Percentiles rank a stretch among this genome's conserved stretches.
phyloP scores from a whole-genome alignment of 2,797 vertebrate genomes.

The Hybognathus amarus region DNA sequence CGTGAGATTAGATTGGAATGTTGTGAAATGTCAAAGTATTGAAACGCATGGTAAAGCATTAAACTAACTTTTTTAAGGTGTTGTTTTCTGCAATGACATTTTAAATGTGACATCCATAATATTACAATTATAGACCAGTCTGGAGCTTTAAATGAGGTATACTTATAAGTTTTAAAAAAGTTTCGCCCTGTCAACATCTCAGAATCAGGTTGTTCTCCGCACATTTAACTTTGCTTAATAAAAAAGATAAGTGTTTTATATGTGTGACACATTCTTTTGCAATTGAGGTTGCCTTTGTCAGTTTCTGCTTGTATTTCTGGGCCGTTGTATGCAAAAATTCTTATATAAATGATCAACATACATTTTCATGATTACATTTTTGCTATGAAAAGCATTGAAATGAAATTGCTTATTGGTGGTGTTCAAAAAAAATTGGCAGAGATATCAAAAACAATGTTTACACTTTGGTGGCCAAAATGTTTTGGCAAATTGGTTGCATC shows the following conservation, averaged over 20 bases:
- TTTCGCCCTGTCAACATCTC: not conserved
- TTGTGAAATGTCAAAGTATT: not conserved
- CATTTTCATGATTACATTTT: not conserved
- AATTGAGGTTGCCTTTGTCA: not conserved
- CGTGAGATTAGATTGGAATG: not conserved
- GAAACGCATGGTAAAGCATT: not conserved
- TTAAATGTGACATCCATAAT: not conserved
- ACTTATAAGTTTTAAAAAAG: not conserved
- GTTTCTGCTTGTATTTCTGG: slow-evolving; percentile 4
- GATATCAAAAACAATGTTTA: not conserved
- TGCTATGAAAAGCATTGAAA: not conserved
- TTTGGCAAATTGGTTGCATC: slow-evolving; percentile 4
- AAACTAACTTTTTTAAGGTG: not conserved
- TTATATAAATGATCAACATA: not conserved
- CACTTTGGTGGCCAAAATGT: not conserved
- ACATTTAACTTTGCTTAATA: not conserved
- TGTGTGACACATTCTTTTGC: not conserved
- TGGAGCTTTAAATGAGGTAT: not conserved
- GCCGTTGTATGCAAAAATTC: not conserved
- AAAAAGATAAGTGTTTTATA: not conserved
- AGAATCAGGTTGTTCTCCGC: not conserved
- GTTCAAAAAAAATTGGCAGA: not conserved
- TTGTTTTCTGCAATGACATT: not conserved
- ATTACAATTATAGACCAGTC: not conserved
- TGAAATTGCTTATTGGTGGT: not conserved